These are phyloP conservation scores for Bombus picipes DNA, from an alignment of 1,140 invertebrate species.

Conservation along the genomic window DNA sequence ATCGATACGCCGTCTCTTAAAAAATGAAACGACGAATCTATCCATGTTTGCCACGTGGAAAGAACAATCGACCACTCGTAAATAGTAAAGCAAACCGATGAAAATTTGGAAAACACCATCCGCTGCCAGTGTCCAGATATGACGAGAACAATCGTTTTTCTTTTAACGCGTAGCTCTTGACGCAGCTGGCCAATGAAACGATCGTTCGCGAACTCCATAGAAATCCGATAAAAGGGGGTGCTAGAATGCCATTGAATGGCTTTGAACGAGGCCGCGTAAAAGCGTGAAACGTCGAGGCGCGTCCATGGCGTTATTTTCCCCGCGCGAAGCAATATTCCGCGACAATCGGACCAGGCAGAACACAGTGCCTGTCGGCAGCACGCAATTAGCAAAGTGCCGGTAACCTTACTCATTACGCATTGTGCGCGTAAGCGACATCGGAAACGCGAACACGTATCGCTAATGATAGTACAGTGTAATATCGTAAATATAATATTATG, in stretches of 20 bases:
- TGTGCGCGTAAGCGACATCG: constrained; percentile 26
- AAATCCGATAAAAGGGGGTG: constrained; percentile 1
- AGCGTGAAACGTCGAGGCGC: background rate
- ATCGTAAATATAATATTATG: too few species aligned
- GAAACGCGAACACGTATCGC: background rate
- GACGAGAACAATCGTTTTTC: background rate
- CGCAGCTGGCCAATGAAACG: constrained; percentile 12
- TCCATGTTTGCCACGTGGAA: background rate
- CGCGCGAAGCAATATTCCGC: constrained; percentile 29
- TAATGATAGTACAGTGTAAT: constrained; percentile 15
- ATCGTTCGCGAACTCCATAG: background rate
- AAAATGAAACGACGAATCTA: background rate
- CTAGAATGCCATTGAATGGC: background rate
- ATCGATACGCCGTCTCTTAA: background rate
- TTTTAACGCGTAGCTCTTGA: background rate
- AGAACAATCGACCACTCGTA: background rate
- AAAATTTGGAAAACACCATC: background rate
- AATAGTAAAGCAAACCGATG: background rate
- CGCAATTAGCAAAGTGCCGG: constrained; percentile 68
- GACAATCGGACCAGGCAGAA: constrained; percentile 14
- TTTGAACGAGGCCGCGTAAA: background rate
- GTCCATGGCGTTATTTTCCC: background rate
- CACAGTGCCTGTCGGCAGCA: constrained; percentile 38
- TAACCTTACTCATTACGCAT: constrained; percentile 63
- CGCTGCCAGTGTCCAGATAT: background rate